Base-by-base conservation (phyloP, 2,888 invertebrate genomes). In the Bursaphelenchus okinawaensis region DNA sequence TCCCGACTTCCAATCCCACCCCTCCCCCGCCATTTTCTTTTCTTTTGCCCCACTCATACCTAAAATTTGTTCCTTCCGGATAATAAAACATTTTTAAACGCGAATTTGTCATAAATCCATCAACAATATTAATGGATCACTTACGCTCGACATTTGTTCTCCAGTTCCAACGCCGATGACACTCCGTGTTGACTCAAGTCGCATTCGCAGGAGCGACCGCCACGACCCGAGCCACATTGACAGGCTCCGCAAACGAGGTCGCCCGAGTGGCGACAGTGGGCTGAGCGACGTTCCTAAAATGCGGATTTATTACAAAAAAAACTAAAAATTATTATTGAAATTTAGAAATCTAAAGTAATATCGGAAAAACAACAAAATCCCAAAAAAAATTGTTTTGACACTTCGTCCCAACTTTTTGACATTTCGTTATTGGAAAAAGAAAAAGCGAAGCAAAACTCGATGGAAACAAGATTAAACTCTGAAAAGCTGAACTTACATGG, bases 191-290 rank as follows among this genome's bases (percentile, higher is more conserved):
- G 56, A 20, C 68, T 63, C 55, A 80, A 63, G 16, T 78, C 75
- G 62, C 80, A 80, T 61, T 82, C 79, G 75, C 86, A 87, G 16
- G 77, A 69, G 19, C 68, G 61, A 9, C 78, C 78, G 19, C 77
- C 78, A 19, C 66, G 64, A 16, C 68, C 68, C 40, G 28, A 27
- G 55, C 71, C 68, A 59, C 73, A 73, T 51, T 59, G 26, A 63
- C 79, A 79, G 57, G 69, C 65, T 12, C 80, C 80, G 67, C 80
- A 80, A 6, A 77, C 73, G 16, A 81, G 64, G 58, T 75, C 75
- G 16, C 80, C 80, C 60, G 65, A 64, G 56, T 71, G 65, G 56
- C 72, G 66, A 64, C 80, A 80, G 3, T 71, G 63, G 1, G 71
- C 68, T 7, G 79, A 77, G 52, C 74, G 72, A 28, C 68, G 68